These are phyloP conservation scores for Scelioninae gen. 1 DNA, from an alignment of 2,888 invertebrate genomes.

Conservation along the genomic window DNA sequence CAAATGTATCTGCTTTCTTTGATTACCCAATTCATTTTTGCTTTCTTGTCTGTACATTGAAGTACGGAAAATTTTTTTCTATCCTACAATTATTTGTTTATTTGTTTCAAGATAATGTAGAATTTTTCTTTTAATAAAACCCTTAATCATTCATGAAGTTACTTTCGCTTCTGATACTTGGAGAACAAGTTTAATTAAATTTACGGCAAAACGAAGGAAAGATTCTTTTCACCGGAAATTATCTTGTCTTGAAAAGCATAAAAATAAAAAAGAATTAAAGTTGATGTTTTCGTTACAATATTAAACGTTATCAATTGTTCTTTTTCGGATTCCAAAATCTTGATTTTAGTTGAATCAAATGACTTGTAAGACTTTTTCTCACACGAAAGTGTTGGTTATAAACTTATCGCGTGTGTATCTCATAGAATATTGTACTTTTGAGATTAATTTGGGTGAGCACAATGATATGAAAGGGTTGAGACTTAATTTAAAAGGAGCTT, in stretches of 20 bases:
- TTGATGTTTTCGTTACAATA: slow-evolving; percentile 8
- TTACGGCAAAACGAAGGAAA: slow-evolving; percentile 25
- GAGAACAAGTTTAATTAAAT: slow-evolving; percentile 36
- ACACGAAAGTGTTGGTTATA: slow-evolving; percentile 11
- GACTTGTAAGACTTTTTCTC: not conserved
- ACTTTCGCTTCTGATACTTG: slow-evolving; percentile 29
- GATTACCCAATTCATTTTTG: not conserved
- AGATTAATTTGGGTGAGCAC: slow-evolving; percentile 29
- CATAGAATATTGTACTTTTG: slow-evolving; percentile 18
- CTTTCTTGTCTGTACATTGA: not conserved
- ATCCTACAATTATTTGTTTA: slow-evolving; percentile 15
- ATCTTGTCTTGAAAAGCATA: slow-evolving; percentile 16
- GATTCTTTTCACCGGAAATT: slow-evolving; percentile 26
- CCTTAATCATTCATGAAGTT: slow-evolving; percentile 28
- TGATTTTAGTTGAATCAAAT: not conserved
- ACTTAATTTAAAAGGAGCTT: slow-evolving; percentile 28
- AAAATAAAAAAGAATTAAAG: slow-evolving; percentile 10
- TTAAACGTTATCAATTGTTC: slow-evolving; percentile 11
- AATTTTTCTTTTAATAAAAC: slow-evolving; percentile 11
- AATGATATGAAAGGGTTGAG: slow-evolving; percentile 30
- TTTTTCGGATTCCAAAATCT: slow-evolving; percentile 11
- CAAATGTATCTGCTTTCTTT: not conserved
- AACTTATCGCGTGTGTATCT: slow-evolving; percentile 17
- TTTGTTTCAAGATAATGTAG: slow-evolving; percentile 20
- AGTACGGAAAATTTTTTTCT: not conserved